Evolutionary conservation across 2,888 invertebrate species (phyloP).

Genomic region (Tachystola acroxantha): DNA sequence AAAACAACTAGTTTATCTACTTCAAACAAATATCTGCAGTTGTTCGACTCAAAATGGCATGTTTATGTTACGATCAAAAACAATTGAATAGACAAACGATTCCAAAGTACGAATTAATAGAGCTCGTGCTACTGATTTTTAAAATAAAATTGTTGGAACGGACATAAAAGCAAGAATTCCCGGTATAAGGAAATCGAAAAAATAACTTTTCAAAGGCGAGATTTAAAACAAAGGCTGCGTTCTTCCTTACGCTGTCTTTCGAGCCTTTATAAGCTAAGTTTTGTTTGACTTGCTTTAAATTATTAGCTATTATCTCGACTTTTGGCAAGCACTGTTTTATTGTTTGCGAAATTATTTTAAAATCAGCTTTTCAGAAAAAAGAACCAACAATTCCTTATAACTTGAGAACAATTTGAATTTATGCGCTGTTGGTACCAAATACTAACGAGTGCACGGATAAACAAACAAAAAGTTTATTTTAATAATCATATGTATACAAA

Average conservation of each 20-base stretch:
- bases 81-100: background rate
- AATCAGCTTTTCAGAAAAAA: too few relatives aligned
- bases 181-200: constrained; percentile 18
- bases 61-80: too few relatives aligned
- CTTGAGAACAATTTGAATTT: too few relatives aligned
- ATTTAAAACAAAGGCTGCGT: constrained; percentile 23
- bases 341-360: background rate
- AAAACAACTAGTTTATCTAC: too few relatives aligned
- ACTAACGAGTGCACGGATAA: too few relatives aligned
- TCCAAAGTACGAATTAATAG: background rate
- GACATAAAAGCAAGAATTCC: constrained; percentile 21
- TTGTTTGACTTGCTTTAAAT: constrained; percentile 4
- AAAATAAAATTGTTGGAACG: constrained; percentile 5
- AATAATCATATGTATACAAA: too few relatives aligned
- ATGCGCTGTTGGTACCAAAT: too few relatives aligned
- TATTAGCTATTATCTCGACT: constrained; percentile 2
- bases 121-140: background rate
- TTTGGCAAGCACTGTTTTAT: background rate
- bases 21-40: too few relatives aligned
- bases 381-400: too few relatives aligned
- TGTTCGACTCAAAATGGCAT: too few relatives aligned
- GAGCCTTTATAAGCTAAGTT: constrained; percentile 3
- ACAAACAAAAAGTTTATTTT: too few relatives aligned
- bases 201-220: constrained; percentile 22
- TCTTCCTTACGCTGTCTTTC: constrained; percentile 14